Evolutionary conservation across 2,113 vertebrate species (phyloP).

Genomic region (Polypterus bichir): DNA sequence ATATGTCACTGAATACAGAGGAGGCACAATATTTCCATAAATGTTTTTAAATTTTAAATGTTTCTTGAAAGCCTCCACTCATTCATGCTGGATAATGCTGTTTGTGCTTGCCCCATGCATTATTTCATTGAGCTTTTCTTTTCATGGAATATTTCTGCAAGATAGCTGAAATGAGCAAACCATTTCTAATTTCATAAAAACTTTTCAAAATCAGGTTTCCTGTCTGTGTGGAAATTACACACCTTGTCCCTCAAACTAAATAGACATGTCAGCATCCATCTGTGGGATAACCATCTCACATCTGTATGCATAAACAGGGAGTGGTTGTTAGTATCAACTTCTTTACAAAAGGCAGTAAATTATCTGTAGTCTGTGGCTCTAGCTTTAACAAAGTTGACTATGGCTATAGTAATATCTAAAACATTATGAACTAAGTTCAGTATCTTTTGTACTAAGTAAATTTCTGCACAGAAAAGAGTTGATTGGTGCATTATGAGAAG

Average conservation of each 20-base stretch:
- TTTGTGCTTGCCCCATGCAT: conserved; percentile 7
- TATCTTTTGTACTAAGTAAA: no score
- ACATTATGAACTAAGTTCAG: no score
- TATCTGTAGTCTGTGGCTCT: no score
- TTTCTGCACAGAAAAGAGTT: no score
- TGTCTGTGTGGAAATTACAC: not conserved
- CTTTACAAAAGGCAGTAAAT: conserved; percentile 9
- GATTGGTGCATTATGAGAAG: no score
- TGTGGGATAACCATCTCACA: conserved; percentile 9
- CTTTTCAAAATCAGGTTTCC: conserved; percentile 2
- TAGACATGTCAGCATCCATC: conserved; percentile 4
- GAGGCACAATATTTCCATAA: not conserved
- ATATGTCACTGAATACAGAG: conserved; percentile 3
- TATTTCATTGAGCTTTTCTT: conserved; percentile 11
- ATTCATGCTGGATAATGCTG: conserved; percentile 7
- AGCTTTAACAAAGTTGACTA: no score
- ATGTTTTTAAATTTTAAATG: not conserved
- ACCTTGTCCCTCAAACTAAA: conserved; percentile 10
- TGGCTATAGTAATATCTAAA: no score
- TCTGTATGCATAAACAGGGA: conserved; percentile 11
- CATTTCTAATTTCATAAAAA: conserved; percentile 6
- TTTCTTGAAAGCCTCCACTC: conserved; percentile 6
- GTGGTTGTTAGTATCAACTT: conserved; percentile 6
- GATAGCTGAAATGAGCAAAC: conserved; percentile 10
- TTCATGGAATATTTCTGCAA: conserved; percentile 17